phyloP scores from a whole-genome alignment of 2,113 vertebrate species.

The Varanus salvator region DNA sequence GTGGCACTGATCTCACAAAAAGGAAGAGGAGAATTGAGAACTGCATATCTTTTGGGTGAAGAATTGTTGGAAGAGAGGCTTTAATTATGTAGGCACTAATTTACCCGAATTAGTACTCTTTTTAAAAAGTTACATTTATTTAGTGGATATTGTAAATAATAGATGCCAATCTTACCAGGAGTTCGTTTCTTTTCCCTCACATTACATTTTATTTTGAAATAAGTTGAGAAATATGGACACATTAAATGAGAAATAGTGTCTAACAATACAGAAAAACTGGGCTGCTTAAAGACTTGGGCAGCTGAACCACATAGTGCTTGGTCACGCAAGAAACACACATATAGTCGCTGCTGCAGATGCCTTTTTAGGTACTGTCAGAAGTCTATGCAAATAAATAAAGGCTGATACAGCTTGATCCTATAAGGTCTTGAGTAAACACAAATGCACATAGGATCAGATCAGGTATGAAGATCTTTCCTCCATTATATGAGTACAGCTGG shows the following conservation, averaged over 20 bases:
- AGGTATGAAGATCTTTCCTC: no score
- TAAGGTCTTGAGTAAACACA: no score
- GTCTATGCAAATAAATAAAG: not conserved
- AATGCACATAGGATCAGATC: no score
- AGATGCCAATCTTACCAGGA: not conserved
- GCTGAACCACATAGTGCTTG: no score
- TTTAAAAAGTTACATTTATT: not conserved
- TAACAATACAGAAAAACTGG: no score
- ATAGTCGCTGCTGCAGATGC: not conserved
- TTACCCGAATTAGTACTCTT: not conserved
- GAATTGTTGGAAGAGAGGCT: not conserved
- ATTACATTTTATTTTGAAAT: not conserved
- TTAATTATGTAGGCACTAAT: not conserved
- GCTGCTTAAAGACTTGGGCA: no score
- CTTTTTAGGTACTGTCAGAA: not conserved
- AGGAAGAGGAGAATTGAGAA: not conserved
- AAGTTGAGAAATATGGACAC: no score
- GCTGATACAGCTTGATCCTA: not conserved
- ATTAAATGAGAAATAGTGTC: no score
- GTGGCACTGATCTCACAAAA: not conserved
- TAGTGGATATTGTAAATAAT: not conserved
- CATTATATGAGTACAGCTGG: no score
- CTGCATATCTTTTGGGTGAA: not conserved
- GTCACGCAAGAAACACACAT: not conserved
- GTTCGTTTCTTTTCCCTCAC: not conserved